phyloP scores from a whole-genome alignment of 1,140 invertebrate species.

The Drosophila sucinea region DNA sequence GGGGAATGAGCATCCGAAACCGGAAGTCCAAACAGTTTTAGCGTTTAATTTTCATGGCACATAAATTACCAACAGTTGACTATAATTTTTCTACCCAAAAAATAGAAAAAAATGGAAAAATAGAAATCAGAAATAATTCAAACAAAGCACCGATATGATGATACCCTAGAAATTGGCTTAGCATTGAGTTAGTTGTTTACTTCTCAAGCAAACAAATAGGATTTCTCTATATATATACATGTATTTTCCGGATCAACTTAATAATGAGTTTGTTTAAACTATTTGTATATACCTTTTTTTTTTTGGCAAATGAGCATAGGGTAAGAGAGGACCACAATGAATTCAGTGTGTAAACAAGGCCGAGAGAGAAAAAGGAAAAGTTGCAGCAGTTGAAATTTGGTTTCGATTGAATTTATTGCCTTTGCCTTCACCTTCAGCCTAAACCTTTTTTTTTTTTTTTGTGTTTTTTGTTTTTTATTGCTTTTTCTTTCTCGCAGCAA shows the following conservation, averaged over 20 bases:
- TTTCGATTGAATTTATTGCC: slow-evolving; percentile 70
- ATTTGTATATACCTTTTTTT: slow-evolving; percentile 13
- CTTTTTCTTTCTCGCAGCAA: slow-evolving; percentile 51
- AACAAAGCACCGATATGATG: neutral
- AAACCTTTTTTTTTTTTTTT: slow-evolving; percentile 5
- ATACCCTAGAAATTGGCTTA: neutral
- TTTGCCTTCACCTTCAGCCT: slow-evolving; percentile 51
- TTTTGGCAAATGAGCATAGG: slow-evolving; percentile 3
- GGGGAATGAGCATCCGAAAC: slow-evolving; percentile 25
- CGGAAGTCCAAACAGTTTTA: slow-evolving; percentile 59
- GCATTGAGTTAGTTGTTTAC: too few relatives aligned
- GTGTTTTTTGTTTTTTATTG: slow-evolving; percentile 32
- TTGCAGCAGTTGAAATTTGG: slow-evolving; percentile 59
- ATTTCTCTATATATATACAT: too few relatives aligned
- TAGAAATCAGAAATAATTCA: neutral
- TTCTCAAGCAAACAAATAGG: too few relatives aligned
- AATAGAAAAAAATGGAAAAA: slow-evolving; percentile 1
- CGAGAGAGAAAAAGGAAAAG: slow-evolving; percentile 33
- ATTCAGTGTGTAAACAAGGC: slow-evolving; percentile 60
- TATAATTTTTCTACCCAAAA: slow-evolving; percentile 54
- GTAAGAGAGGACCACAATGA: neutral
- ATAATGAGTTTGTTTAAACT: too few relatives aligned
- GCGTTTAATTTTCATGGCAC: slow-evolving; percentile 71
- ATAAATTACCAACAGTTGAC: slow-evolving; percentile 62
- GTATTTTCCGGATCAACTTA: too few relatives aligned